Evolutionary conservation across 2,113 vertebrate genomes (phyloP).

Genomic region (Misgurnus anguillicaudatus): DNA sequence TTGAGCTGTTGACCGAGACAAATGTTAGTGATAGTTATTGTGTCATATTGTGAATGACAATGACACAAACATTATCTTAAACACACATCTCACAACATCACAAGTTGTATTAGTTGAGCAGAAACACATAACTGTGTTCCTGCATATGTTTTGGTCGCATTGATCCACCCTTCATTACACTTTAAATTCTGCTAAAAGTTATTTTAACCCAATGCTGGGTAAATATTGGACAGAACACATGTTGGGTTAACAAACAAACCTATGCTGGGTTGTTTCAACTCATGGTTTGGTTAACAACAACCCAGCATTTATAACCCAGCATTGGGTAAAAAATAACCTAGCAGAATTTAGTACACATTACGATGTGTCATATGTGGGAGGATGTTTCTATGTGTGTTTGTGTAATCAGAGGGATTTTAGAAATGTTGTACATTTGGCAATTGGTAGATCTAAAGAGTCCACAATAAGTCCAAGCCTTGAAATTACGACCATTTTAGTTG

Average conservation of each 20-base stretch:
- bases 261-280: too few relatives aligned
- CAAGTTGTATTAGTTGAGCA: not conserved
- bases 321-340: too few relatives aligned
- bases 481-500: too few relatives aligned
- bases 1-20: constrained; percentile 2
- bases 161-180: too few relatives aligned
- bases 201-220: too few relatives aligned
- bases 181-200: too few relatives aligned
- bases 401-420: not conserved
- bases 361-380: not conserved
- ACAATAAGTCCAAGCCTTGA: not conserved
- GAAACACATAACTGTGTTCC: not conserved
- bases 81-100: not conserved
- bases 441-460: not conserved
- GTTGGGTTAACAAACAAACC: too few relatives aligned
- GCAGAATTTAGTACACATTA: too few relatives aligned
- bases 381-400: not conserved
- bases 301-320: too few relatives aligned
- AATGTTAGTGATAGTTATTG: not conserved
- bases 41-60: too few relatives aligned
- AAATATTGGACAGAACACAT: too few relatives aligned
- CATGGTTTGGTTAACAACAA: too few relatives aligned
- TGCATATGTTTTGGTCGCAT: not conserved
- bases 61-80: not conserved
- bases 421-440: not conserved